A percentile compares a stretch with the other conserved stretches of the same genome.
phyloP scores from a whole-genome alignment of 2,888 invertebrate genomes.

The Ecliptopera silaceata region DNA sequence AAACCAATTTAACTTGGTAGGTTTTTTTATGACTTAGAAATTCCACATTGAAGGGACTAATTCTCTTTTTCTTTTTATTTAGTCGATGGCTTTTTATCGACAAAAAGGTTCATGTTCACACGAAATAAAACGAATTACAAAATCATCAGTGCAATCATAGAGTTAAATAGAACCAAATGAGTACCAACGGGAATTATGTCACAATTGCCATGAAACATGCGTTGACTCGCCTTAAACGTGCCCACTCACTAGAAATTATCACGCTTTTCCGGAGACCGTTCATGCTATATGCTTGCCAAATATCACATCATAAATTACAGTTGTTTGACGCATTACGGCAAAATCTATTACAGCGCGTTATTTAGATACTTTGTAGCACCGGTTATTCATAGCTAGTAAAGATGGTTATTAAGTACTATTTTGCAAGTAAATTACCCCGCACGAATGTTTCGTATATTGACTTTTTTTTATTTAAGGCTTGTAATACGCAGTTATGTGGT shows the following conservation, averaged over 20 bases:
- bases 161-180: neutral
- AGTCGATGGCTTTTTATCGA: no score
- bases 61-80: no score
- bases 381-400: conserved; percentile 38
- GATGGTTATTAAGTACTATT: neutral
- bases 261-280: conserved; percentile 65
- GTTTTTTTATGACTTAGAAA: no score
- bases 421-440: no score
- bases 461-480: no score
- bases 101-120: no score
- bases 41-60: no score
- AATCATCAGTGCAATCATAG: no score
- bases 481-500: no score
- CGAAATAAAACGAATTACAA: no score
- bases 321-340: conserved; percentile 76
- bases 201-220: conserved; percentile 46
- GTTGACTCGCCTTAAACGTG: conserved; percentile 50
- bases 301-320: conserved; percentile 72
- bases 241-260: conserved; percentile 65
- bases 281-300: conserved; percentile 72
- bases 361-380: conserved; percentile 42
- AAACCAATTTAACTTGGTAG: no score
- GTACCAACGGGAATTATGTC: conserved; percentile 18
- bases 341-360: conserved; percentile 68
- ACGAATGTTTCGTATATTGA: no score